These are phyloP conservation scores for Oikopleura dioica DNA, from an alignment of 23 tunicate species.

Conservation along the genomic window DNA sequence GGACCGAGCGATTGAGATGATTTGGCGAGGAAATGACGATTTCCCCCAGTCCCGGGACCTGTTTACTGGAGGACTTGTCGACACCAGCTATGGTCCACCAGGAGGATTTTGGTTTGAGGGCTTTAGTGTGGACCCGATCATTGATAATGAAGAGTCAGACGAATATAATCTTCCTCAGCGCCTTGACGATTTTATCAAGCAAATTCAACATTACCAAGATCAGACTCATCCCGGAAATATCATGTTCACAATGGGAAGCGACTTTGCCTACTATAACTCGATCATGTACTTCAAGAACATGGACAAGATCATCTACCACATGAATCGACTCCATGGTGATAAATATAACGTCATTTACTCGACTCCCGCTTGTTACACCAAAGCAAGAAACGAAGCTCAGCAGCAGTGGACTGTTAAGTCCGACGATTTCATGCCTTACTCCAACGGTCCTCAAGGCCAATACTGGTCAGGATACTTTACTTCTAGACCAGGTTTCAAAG, in stretches of 20 bases:
- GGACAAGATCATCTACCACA: slow-evolving; percentile 78
- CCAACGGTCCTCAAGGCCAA: slow-evolving; percentile 31
- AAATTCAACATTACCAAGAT: neutral
- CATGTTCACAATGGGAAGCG: slow-evolving; percentile 97
- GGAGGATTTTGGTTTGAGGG: slow-evolving; percentile 62
- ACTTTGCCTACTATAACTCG: slow-evolving; percentile 72
- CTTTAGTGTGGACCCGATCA: slow-evolving; percentile 64
- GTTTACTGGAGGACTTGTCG: slow-evolving; percentile 32
- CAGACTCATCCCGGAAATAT: slow-evolving; percentile 14
- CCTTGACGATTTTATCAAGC: neutral
- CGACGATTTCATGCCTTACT: slow-evolving; percentile 90
- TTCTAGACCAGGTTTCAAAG: slow-evolving; percentile 51
- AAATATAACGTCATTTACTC: slow-evolving; percentile 32
- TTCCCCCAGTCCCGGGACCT: neutral
- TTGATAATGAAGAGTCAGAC: slow-evolving; percentile 26
- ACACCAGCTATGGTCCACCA: slow-evolving; percentile 82
- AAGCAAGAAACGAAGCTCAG: slow-evolving; percentile 43
- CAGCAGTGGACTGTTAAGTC: slow-evolving; percentile 56
- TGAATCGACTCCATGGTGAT: slow-evolving; percentile 15
- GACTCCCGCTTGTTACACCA: slow-evolving; percentile 69
- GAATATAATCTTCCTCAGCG: neutral
- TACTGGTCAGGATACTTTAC: slow-evolving; percentile 97
- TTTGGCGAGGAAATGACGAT: slow-evolving; percentile 69
- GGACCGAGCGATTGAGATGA: slow-evolving; percentile 41
- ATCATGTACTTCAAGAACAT: slow-evolving; percentile 58